Evolutionary conservation across 2,113 vertebrate genomes (phyloP).

Genomic region (Ondatra zibethicus): DNA sequence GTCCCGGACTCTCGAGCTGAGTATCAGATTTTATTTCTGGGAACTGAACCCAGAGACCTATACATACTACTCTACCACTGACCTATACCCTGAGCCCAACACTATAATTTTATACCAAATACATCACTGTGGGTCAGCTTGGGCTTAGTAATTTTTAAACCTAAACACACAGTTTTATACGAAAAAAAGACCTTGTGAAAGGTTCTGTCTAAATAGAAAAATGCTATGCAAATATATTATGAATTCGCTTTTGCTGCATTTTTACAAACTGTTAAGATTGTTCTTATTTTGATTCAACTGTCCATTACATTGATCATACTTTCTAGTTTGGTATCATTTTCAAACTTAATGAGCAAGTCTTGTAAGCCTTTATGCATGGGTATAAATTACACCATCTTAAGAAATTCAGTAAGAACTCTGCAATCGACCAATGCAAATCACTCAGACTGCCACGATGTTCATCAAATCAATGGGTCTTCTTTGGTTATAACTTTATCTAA

Average conservation of each 20-base stretch:
- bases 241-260: neutral
- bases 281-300: conserved; percentile 22
- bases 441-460: neutral
- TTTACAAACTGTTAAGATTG: neutral
- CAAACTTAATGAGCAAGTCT: neutral
- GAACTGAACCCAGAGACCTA: neutral
- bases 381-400: conserved; percentile 17
- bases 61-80: neutral
- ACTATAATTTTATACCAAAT: neutral
- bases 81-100: neutral
- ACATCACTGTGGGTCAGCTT: neutral
- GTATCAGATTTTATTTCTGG: neutral
- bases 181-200: neutral
- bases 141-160: neutral
- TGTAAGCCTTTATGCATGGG: neutral
- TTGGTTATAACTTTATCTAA: neutral
- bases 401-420: conserved; percentile 22
- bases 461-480: neutral
- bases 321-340: neutral
- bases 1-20: neutral
- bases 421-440: neutral
- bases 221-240: neutral
- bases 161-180: neutral
- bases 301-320: neutral
- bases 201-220: neutral